These are phyloP conservation scores for Cladorhizidae sp. DNA, from an alignment of 37 sponge, comb jelly and placozoan species.

Conservation along the genomic window DNA sequence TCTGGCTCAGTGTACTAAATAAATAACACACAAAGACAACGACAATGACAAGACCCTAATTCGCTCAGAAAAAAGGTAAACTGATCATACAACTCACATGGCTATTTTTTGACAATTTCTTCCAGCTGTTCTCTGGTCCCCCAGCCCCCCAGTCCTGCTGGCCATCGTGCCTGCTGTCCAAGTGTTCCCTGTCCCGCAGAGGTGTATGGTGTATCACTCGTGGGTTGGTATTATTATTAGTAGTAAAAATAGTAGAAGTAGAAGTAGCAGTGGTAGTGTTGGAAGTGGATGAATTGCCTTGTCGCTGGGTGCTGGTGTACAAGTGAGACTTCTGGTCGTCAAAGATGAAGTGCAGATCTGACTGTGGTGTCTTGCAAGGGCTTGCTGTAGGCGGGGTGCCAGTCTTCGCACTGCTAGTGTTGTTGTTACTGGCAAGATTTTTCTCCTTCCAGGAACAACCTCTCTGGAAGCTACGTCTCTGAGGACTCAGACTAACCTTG, in stretches of 20 bases:
- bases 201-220: conserved; percentile 62
- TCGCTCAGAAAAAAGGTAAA: no score
- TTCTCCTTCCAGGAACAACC: conserved; percentile 70
- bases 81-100: neutral
- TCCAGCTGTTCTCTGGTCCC: neutral
- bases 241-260: neutral
- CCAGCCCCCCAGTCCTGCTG: neutral
- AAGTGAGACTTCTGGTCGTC: neutral
- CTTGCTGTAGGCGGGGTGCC: neutral
- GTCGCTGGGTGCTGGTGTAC: no score
- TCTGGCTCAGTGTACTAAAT: conserved; percentile 41
- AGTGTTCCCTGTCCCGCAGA: conserved; percentile 21
- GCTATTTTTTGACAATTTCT: neutral
- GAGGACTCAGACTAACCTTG: conserved; percentile 70
- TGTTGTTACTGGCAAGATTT: neutral
- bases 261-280: neutral
- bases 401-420: neutral
- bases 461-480: conserved; percentile 66
- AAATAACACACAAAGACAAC: no score
- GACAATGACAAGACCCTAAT: no score
- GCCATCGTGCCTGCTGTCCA: neutral
- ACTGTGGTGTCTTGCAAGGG: neutral
- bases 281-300: neutral
- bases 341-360: neutral
- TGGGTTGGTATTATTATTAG: neutral